Evolutionary conservation across 2,888 invertebrate genomes (phyloP).

Genomic region (Spilosoma lubricipeda): DNA sequence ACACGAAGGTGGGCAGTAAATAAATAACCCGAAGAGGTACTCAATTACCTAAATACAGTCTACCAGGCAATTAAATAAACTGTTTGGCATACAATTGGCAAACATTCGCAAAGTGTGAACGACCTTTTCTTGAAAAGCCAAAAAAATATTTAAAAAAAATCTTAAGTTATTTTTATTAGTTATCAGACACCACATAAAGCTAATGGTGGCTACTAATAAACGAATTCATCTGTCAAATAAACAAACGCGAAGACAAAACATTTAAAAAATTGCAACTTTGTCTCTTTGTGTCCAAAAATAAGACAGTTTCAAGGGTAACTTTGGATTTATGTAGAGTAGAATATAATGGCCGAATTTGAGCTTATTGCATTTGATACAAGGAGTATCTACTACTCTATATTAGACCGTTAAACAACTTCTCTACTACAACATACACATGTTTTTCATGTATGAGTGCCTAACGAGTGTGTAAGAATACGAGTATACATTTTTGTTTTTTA

Average conservation of each 20-base stretch:
- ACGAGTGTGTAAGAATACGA: neutral
- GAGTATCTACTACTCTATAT: neutral
- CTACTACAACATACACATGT: neutral
- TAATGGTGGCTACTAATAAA: constrained; percentile 43
- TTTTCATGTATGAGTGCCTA: neutral
- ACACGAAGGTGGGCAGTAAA: neutral
- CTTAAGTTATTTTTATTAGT: constrained; percentile 48
- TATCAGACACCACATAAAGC: constrained; percentile 25
- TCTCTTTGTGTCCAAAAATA: constrained; percentile 36
- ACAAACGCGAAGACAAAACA: constrained; percentile 45
- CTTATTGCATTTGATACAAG: neutral
- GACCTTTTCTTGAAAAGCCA: constrained; percentile 27
- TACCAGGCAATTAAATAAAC: neutral
- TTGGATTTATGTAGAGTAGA: constrained; percentile 26
- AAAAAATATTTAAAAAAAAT: constrained; percentile 25
- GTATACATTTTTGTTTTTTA: neutral
- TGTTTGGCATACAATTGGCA: constrained; percentile 6
- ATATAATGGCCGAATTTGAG: neutral
- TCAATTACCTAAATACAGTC: neutral
- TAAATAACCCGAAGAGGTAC: neutral
- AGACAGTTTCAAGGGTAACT: constrained; percentile 37
- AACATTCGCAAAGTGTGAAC: constrained; percentile 28
- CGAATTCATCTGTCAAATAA: constrained; percentile 42
- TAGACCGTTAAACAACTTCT: neutral
- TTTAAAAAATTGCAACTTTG: constrained; percentile 26